Percentiles rank a stretch among this genome's conserved stretches.
Evolutionary conservation across 2,113 vertebrate species (phyloP).

Genomic region (Nothobranchius kuhntae): DNA sequence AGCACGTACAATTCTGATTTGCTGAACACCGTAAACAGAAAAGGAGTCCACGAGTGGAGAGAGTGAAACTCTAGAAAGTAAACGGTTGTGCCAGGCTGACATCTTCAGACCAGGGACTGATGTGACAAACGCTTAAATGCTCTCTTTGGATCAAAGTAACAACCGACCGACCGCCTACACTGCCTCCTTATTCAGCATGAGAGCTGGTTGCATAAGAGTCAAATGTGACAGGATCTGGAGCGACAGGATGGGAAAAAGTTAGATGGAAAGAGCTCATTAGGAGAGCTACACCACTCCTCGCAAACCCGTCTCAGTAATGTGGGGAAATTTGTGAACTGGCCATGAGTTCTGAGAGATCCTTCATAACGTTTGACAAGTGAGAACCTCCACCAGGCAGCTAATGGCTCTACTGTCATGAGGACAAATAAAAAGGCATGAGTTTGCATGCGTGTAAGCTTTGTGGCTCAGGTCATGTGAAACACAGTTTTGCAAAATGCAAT

Average conservation of each 20-base stretch:
- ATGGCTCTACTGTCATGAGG: conserved; percentile 64
- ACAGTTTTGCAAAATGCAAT: conserved; percentile 39
- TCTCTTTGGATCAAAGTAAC: conserved; percentile 65
- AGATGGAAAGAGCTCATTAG: conserved; percentile 67
- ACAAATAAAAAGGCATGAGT: conserved; percentile 69
- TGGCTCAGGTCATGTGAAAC: conserved; percentile 53
- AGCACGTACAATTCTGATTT: too few relatives aligned
- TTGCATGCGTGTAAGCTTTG: conserved; percentile 49
- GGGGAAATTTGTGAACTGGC: conserved; percentile 58
- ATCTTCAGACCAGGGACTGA: conserved; percentile 46
- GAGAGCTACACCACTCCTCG: conserved; percentile 33
- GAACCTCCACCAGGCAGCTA: conserved; percentile 62
- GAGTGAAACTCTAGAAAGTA: conserved; percentile 36
- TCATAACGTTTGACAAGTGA: conserved; percentile 58
- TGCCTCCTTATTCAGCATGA: conserved; percentile 36
- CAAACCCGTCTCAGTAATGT: conserved; percentile 41
- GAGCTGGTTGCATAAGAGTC: conserved; percentile 45
- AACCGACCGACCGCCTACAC: conserved; percentile 33
- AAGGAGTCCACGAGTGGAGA: not conserved
- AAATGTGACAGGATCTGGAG: conserved; percentile 56
- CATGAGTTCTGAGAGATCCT: conserved; percentile 62
- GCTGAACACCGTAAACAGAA: too few relatives aligned
- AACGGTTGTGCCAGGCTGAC: conserved; percentile 62
- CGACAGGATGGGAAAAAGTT: conserved; percentile 62
- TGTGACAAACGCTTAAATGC: conserved; percentile 65